Conservation (phyloP, 2,113 vertebrate genomes). For the Apeltes quadracus region DNA sequence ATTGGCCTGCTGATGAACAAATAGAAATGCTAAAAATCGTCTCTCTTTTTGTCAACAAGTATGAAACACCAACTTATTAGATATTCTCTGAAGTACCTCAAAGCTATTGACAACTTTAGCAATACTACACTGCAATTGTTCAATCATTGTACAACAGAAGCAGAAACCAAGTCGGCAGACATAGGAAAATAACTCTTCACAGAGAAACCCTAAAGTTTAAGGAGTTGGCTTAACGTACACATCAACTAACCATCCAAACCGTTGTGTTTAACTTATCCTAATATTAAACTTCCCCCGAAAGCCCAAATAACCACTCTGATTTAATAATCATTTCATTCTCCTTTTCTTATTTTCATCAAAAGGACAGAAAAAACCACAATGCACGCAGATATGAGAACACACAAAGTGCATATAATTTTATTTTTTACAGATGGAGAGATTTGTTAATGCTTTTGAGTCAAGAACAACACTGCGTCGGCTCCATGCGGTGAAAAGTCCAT, state of each 20-base stretch:
- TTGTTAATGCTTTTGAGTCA: conserved; percentile 3
- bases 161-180: background rate
- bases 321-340: background rate
- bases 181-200: background rate
- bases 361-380: conserved; percentile 5
- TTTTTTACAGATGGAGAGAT: conserved; percentile 1
- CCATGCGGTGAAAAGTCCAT: conserved; percentile 5
- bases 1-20: conserved; percentile 10
- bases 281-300: conserved; percentile 1
- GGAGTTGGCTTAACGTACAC: background rate
- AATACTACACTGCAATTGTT: background rate
- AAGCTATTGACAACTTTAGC: background rate
- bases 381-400: background rate
- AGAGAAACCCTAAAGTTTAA: background rate
- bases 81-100: background rate
- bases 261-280: background rate
- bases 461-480: background rate
- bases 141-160: background rate
- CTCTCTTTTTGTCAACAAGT: background rate
- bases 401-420: background rate
- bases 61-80: conserved; percentile 3
- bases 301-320: background rate
- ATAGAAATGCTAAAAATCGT: background rate
- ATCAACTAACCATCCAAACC: background rate
- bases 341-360: conserved; percentile 4